phyloP scores from a whole-genome alignment of 2,888 invertebrate species.

The Drosophila lacicola region DNA sequence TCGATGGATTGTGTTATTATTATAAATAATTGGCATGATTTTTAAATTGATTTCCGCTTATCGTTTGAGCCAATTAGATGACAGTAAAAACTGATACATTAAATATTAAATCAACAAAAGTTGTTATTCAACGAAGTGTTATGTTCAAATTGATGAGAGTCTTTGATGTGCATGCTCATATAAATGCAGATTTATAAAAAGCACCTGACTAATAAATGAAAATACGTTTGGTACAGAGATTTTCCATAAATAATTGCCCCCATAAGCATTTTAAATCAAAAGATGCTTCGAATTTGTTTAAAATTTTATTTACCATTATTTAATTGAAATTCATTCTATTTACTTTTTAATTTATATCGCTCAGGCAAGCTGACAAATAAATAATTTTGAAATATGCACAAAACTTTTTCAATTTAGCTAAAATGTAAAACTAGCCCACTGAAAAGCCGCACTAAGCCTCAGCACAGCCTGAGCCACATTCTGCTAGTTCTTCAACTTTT shows the following conservation, averaged over 20 bases:
- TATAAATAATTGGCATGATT: conserved; percentile 21
- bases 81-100: background rate
- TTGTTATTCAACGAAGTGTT: background rate
- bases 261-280: no score
- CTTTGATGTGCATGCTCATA: background rate
- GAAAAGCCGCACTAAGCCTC: background rate
- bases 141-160: background rate
- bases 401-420: conserved; percentile 23
- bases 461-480: background rate
- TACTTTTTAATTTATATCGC: no score
- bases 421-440: conserved; percentile 4
- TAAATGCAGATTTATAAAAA: no score
- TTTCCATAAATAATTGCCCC: no score
- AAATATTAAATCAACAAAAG: conserved; percentile 1
- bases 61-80: conserved; percentile 41
- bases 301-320: no score
- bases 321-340: no score
- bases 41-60: conserved; percentile 27
- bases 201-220: no score
- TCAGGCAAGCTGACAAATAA: no score
- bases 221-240: no score
- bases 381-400: background rate
- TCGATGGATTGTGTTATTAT: conserved; percentile 12
- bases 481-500: background rate
- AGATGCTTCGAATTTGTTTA: no score